Evolutionary conservation across 2,888 invertebrate species (phyloP).

Genomic region (Gymnosoma rotundatum): DNA sequence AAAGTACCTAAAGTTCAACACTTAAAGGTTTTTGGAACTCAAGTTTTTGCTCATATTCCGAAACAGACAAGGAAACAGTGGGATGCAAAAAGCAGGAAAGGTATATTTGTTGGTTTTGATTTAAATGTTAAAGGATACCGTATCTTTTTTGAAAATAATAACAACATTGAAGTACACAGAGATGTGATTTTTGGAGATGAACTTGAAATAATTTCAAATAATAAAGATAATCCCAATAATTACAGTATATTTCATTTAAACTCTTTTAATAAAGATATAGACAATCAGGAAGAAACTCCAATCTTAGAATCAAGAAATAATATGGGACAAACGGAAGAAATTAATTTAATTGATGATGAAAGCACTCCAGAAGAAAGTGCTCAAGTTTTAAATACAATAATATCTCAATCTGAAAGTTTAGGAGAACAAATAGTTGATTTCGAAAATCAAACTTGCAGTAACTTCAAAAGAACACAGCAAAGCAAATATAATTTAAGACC

Average conservation of each 20-base stretch:
- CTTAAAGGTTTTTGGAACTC: conserved; percentile 13
- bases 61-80: conserved; percentile 8
- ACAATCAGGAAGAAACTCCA: background rate
- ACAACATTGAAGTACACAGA: background rate
- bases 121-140: no score
- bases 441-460: no score
- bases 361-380: background rate
- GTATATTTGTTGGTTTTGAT: no score
- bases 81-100: conserved; percentile 22
- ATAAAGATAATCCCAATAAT: background rate
- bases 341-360: background rate
- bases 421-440: background rate
- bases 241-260: background rate
- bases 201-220: no score
- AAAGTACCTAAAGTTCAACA: conserved; percentile 17
- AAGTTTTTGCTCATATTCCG: conserved; percentile 7
- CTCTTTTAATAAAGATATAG: background rate
- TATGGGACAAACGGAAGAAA: background rate
- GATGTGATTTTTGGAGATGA: no score
- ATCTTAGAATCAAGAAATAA: background rate
- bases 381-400: background rate
- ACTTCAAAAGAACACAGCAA: background rate
- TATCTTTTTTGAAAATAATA: no score
- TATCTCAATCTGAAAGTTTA: background rate
- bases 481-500: background rate